Conservation (phyloP, 2,888 invertebrate species). For the Rhynchonema sp. region DNA sequence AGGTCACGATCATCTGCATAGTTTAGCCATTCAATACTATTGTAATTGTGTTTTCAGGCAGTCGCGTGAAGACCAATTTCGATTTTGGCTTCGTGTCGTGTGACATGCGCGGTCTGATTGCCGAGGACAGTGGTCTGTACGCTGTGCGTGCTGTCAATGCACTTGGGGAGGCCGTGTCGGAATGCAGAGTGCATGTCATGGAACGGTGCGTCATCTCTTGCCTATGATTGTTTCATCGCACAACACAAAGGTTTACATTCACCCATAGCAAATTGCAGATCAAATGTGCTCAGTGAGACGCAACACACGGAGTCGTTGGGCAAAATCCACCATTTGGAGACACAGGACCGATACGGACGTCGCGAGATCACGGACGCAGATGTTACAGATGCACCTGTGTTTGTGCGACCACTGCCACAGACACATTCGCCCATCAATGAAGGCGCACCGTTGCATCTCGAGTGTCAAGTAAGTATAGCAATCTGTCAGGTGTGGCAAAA, state of each 20-base stretch:
- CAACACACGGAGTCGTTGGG: conserved; percentile 26
- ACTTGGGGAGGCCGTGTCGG: conserved; percentile 18
- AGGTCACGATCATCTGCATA: too few relatives aligned
- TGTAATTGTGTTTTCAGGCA: background rate
- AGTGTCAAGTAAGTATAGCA: conserved; percentile 78
- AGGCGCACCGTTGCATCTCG: conserved; percentile 88
- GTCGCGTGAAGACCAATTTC: conserved; percentile 12
- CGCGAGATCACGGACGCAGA: conserved; percentile 2
- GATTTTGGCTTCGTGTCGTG: conserved; percentile 64
- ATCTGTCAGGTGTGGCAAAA: too few relatives aligned
- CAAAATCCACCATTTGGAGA: conserved; percentile 38
- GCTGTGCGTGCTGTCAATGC: conserved; percentile 42
- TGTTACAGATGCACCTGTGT: too few relatives aligned
- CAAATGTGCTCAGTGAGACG: conserved; percentile 12
- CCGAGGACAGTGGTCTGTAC: conserved; percentile 75
- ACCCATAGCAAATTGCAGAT: too few relatives aligned
- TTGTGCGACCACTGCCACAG: conserved; percentile 13
- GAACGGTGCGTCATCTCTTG: too few relatives aligned
- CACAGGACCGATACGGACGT: conserved; percentile 1
- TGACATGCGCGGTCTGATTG: conserved; percentile 64
- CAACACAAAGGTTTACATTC: too few relatives aligned
- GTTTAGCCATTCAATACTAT: background rate
- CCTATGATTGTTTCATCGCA: too few relatives aligned
- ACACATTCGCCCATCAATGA: conserved; percentile 41
- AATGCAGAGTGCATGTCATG: conserved; percentile 12